Evolutionary conservation across 2,888 invertebrate species (phyloP).

Genomic region (Protodeltote pygarga): DNA sequence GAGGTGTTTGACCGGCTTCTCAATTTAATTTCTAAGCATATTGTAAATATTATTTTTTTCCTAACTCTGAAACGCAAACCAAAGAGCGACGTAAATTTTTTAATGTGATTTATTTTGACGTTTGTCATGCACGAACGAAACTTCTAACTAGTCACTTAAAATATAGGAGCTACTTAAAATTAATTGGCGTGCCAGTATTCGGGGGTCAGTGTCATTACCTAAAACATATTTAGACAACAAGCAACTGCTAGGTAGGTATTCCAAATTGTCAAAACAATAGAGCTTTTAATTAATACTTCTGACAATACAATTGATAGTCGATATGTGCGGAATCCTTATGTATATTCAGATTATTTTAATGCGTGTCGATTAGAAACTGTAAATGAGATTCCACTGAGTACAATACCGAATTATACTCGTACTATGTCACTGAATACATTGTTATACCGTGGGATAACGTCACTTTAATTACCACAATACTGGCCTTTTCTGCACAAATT

Average conservation of each 20-base stretch:
- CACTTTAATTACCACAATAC: constrained; percentile 65
- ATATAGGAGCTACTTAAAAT: no score
- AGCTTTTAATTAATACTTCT: constrained; percentile 20
- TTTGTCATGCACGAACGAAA: no score
- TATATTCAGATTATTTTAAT: constrained; percentile 38
- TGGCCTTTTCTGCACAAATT: constrained; percentile 68
- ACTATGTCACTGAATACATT: constrained; percentile 48
- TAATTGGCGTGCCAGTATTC: no score
- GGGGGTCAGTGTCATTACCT: no score
- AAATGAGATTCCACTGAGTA: constrained; percentile 38
- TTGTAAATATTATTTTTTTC: no score
- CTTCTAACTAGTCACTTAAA: no score
- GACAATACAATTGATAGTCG: constrained; percentile 28
- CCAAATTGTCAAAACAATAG: constrained; percentile 25
- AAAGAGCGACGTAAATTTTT: no score
- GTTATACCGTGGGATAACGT: constrained; percentile 55
- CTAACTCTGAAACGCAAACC: no score
- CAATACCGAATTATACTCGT: constrained; percentile 46
- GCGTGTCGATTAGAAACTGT: constrained; percentile 33
- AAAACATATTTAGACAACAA: not conserved
- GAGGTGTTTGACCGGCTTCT: no score
- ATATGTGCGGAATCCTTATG: constrained; percentile 23
- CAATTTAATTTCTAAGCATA: no score
- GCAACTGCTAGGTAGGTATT: constrained; percentile 7
- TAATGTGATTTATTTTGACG: no score